Base-by-base conservation (phyloP, 2,113 vertebrate species). In the Trachemys scripta region DNA sequence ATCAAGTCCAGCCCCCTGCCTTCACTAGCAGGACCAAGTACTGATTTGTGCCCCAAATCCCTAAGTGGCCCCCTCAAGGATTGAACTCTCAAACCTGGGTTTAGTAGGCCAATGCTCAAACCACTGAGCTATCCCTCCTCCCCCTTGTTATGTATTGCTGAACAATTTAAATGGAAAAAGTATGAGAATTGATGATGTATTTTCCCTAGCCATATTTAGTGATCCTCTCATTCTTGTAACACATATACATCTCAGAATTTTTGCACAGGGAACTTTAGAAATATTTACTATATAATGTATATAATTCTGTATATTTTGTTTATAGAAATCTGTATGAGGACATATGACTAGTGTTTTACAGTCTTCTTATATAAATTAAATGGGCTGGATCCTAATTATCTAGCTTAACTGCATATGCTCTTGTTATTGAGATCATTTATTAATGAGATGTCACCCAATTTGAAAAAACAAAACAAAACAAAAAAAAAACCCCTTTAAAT, bases 401-500 rank as follows among this genome's bases (percentile, higher is more conserved):
- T 88, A 11, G 62, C 47, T 86, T 14, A 65, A 0, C 1, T 20
- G 0, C 35, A 0, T 84, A 42, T 45, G 50, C 54, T 86, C 54
- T 11, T 50, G 24, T 90, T 91, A 76, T 82, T 51, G 53, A 24
- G 80, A 16, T 35, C 50, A 35, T 79, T 38, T 76, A 20, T 83
- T 19, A 80, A 19, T 76, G 38, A 69, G 62, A 69, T 42, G 12
- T 56, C 6, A 88, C 91, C 12, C 3, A 5, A 69, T 10, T 83
- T 87, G 19, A n/a, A 29, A 88, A 89, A 57, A 80, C 45, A 45
- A 14, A 8, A 0, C 2, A 80, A 4, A 9, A 86, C 95, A 84
- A 62, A 10, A 56, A 35, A 56, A 35, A 35, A 42, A 42, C 42
- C 42, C 42, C 49, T 76, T 69, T 69, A 69, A 69, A 69, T 53